Percentiles rank a stretch among this genome's conserved stretches.
These are phyloP conservation scores for Spodoptera frugiperda DNA, from an alignment of 1,140 invertebrate genomes.

Conservation along the genomic window DNA sequence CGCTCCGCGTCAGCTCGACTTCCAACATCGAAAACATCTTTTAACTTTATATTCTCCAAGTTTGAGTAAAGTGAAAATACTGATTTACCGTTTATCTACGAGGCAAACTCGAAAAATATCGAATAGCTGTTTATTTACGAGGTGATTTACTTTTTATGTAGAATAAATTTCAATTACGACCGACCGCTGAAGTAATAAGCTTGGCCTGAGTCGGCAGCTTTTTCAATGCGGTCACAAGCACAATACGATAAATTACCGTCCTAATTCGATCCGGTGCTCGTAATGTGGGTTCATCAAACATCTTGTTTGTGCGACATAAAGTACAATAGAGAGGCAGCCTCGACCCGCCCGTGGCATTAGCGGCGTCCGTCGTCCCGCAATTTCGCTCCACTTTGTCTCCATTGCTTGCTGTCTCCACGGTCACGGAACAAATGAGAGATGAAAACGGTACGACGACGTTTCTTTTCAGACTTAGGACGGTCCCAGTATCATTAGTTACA, in stretches of 20 bases:
- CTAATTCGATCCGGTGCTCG: constrained; percentile 73
- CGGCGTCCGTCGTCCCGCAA: constrained; percentile 58
- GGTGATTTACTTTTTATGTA: constrained; percentile 38
- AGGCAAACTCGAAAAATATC: constrained; percentile 23
- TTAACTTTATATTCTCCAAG: constrained; percentile 50
- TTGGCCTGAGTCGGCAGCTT: constrained; percentile 35
- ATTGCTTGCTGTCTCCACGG: constrained; percentile 63
- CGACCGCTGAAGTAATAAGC: constrained; percentile 35
- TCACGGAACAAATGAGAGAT: constrained; percentile 66
- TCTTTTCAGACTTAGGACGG: constrained; percentile 59
- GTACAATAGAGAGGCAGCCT: constrained; percentile 64
- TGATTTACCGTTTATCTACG: constrained; percentile 49
- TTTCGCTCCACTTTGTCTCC: constrained; percentile 74
- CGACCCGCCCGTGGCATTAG: constrained; percentile 58
- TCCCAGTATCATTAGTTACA: constrained; percentile 57
- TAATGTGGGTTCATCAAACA: constrained; percentile 80
- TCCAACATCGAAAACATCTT: constrained; percentile 43
- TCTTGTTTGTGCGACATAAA: constrained; percentile 72
- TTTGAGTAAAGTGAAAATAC: constrained; percentile 53
- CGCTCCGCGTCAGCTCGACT: constrained; percentile 3
- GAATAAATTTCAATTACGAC: constrained; percentile 45
- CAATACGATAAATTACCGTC: constrained; percentile 69
- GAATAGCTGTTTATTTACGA: constrained; percentile 9
- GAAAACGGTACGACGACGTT: constrained; percentile 57
- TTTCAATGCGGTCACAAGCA: constrained; percentile 53